Evolutionary conservation across 2,888 invertebrate genomes (phyloP).

Genomic region (Stenchaetothrips biformis): DNA sequence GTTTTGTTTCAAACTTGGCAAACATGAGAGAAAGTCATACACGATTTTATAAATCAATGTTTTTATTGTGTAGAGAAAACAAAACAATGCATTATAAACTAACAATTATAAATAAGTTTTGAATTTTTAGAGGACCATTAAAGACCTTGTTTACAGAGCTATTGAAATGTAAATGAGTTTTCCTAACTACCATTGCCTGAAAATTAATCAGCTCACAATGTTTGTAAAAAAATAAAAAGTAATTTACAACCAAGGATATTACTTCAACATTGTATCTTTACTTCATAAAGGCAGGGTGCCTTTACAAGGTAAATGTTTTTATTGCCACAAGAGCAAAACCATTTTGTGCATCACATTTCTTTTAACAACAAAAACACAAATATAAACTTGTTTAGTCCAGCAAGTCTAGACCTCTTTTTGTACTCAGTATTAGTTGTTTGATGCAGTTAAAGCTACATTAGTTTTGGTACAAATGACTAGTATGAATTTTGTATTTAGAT

Average conservation of each 20-base stretch:
- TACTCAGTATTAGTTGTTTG: neutral
- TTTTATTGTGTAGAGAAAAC: no score
- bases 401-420: neutral
- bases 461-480: slow-evolving; percentile 9
- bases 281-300: no score
- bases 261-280: neutral
- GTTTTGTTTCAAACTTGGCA: no score
- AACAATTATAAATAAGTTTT: no score
- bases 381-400: neutral
- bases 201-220: slow-evolving; percentile 4
- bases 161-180: neutral
- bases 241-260: neutral
- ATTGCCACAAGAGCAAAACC: neutral
- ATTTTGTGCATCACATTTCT: neutral
- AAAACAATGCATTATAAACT: no score
- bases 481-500: neutral
- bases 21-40: no score
- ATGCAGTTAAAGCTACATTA: neutral
- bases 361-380: neutral
- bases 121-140: no score
- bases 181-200: neutral
- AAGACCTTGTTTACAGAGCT: no score
- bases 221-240: neutral
- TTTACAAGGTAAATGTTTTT: neutral
- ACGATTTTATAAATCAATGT: no score